A percentile compares a stretch with the other conserved stretches of the same genome.
Conservation (phyloP, 2,888 invertebrate genomes). For the Pyralis farinalis region DNA sequence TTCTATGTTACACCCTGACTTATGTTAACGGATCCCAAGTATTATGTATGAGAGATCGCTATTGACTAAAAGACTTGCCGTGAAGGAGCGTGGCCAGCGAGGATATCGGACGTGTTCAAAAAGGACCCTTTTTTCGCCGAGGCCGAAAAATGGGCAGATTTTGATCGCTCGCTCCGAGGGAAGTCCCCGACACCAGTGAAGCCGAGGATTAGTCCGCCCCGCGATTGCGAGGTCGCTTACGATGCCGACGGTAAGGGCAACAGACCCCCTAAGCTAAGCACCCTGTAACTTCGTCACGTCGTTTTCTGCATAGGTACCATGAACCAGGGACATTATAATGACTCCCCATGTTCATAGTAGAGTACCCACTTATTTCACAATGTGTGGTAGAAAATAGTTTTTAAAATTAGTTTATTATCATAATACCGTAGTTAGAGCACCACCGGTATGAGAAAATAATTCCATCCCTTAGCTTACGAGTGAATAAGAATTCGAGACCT, state of each 20-base stretch:
- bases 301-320: conserved; percentile 23
- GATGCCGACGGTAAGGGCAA: conserved; percentile 87
- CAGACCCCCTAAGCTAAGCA: conserved; percentile 46
- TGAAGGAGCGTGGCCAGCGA: conserved; percentile 71
- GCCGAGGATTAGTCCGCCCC: conserved; percentile 85
- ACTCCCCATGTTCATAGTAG: conserved; percentile 24
- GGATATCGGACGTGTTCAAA: conserved; percentile 72
- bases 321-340: conserved; percentile 5
- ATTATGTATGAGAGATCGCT: conserved; percentile 38
- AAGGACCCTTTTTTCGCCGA: conserved; percentile 77
- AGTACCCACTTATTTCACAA: neutral
- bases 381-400: conserved; percentile 6
- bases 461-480: conserved; percentile 27
- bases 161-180: conserved; percentile 81
- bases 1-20: neutral
- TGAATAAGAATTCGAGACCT: conserved; percentile 58
- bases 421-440: conserved; percentile 32
- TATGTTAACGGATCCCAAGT: conserved; percentile 19
- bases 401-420: neutral
- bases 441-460: conserved; percentile 18
- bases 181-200: conserved; percentile 87
- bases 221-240: conserved; percentile 86
- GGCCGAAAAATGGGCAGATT: conserved; percentile 74
- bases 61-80: conserved; percentile 71
- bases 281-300: conserved; percentile 66